These are phyloP conservation scores for Mormyrus iriodes DNA, from an alignment of 2,113 vertebrate genomes.

Conservation along the genomic window DNA sequence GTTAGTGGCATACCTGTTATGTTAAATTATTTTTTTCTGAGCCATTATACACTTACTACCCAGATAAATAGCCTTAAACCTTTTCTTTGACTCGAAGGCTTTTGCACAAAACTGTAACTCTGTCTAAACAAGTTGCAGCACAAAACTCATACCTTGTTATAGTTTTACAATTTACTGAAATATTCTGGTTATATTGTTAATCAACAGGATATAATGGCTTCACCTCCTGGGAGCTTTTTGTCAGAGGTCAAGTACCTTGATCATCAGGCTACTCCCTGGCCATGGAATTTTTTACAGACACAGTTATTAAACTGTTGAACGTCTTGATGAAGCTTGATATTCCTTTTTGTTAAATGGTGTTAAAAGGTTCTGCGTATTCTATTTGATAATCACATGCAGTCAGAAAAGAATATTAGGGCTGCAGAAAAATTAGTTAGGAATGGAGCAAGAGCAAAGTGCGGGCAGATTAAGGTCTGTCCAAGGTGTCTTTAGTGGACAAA, in stretches of 20 bases:
- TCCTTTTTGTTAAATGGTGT: background rate
- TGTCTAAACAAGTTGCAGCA: background rate
- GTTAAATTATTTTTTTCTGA: background rate
- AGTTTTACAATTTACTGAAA: background rate
- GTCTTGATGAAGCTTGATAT: background rate
- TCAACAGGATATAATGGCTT: background rate
- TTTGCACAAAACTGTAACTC: background rate
- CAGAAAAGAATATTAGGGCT: background rate
- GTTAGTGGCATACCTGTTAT: background rate
- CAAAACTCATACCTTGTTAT: background rate
- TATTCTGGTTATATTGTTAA: background rate
- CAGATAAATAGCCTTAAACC: background rate
- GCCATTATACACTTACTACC: background rate
- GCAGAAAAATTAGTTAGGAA: background rate
- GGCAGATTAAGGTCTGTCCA: constrained; percentile 38
- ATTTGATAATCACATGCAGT: background rate
- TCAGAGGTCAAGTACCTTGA: background rate
- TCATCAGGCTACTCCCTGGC: background rate
- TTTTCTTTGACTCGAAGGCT: background rate
- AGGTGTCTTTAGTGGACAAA: constrained; percentile 39
- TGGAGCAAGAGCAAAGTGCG: background rate
- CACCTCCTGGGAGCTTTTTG: background rate
- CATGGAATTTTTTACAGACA: background rate
- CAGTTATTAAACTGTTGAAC: background rate
- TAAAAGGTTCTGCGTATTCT: background rate